Conservation (phyloP, 2,797 vertebrate species). For the Eupleurogrammus muticus region DNA sequence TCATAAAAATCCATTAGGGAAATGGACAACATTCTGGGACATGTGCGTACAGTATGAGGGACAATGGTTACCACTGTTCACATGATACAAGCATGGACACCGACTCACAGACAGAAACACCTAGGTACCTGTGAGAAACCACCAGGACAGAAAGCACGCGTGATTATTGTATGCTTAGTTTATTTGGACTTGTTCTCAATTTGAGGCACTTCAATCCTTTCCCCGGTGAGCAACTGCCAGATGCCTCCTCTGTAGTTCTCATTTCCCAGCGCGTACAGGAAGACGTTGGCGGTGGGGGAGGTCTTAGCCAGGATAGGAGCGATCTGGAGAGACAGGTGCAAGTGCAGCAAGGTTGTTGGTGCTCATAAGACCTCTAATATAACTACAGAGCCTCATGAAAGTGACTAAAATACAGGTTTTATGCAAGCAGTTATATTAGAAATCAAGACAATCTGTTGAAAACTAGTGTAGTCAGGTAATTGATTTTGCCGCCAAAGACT, state of each 20-base stretch:
- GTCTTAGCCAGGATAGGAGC: constrained; percentile 94
- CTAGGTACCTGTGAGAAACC: constrained; percentile 69
- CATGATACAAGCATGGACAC: constrained; percentile 41
- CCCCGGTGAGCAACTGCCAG: constrained; percentile 92
- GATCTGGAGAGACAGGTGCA: constrained; percentile 82
- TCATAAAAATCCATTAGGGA: neutral
- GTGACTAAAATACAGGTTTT: neutral
- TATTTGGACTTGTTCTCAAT: constrained; percentile 92
- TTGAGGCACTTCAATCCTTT: constrained; percentile 88
- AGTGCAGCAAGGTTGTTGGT: neutral
- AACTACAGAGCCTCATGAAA: neutral
- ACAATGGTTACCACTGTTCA: constrained; percentile 22
- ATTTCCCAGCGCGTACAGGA: constrained; percentile 92
- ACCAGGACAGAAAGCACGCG: constrained; percentile 66
- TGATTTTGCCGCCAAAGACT: too few species aligned
- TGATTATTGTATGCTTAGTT: constrained; percentile 68
- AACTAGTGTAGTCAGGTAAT: neutral
- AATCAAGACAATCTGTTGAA: neutral
- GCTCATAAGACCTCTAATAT: neutral
- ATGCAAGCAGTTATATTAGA: neutral
- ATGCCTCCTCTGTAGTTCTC: constrained; percentile 92
- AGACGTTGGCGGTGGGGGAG: constrained; percentile 89
- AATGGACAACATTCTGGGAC: constrained; percentile 8
- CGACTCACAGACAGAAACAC: constrained; percentile 48
- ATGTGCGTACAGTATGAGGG: neutral